Percentiles rank a stretch among this genome's conserved stretches.
These are phyloP conservation scores for Danio kyathit DNA, from an alignment of 2,797 vertebrate species.

Conservation along the genomic window DNA sequence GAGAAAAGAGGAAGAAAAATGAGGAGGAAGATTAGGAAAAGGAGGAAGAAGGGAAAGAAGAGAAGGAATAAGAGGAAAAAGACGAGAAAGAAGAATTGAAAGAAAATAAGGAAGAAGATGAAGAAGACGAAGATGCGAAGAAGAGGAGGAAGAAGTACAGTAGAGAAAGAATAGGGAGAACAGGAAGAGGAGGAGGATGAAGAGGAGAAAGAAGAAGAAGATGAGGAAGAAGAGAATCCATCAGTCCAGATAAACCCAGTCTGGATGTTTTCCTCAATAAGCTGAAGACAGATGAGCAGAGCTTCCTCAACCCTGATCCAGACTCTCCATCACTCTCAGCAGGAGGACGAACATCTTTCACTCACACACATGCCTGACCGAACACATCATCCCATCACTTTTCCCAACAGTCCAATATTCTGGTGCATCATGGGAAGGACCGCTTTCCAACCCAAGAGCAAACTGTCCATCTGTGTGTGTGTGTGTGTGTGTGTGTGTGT, in stretches of 20 bases:
- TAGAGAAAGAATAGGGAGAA: too few species aligned
- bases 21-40: too few species aligned
- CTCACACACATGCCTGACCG: neutral
- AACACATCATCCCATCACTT: neutral
- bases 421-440: neutral
- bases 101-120: too few species aligned
- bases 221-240: neutral
- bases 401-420: neutral
- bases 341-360: too few species aligned
- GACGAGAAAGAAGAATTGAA: too few species aligned
- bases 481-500: too few species aligned
- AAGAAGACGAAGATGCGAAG: too few species aligned
- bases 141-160: too few species aligned
- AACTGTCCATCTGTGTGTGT: neutral
- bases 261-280: slow-evolving; percentile 41
- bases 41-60: too few species aligned
- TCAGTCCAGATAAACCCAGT: slow-evolving; percentile 47
- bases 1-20: too few species aligned
- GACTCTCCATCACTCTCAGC: neutral
- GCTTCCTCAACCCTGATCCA: neutral
- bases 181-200: neutral
- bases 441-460: neutral
- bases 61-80: too few species aligned
- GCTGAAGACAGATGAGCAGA: slow-evolving; percentile 38
- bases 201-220: neutral